Conservation (phyloP, 2,113 vertebrate species). For the Amphilophus citrinellus region DNA sequence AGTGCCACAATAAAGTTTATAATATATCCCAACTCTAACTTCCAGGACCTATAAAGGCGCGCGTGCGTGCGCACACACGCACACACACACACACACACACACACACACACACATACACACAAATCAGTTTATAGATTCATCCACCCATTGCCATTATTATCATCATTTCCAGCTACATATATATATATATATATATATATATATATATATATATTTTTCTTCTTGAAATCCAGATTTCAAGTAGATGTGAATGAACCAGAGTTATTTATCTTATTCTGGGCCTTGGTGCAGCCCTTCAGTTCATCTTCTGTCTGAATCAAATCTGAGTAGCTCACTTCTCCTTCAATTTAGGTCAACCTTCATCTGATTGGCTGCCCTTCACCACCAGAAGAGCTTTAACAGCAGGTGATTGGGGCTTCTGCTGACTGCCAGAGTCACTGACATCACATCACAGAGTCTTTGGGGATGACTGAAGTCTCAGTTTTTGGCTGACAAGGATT, state of each 20-base stretch:
- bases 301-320: too few relatives aligned
- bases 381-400: background rate
- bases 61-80: too few relatives aligned
- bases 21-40: too few relatives aligned
- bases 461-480: background rate
- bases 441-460: background rate
- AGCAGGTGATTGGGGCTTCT: background rate
- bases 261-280: background rate
- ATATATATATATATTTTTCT: background rate
- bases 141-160: background rate
- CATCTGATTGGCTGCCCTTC: constrained; percentile 1
- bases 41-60: too few relatives aligned
- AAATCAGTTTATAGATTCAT: background rate
- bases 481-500: background rate
- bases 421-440: background rate
- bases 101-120: too few relatives aligned
- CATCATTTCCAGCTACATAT: background rate
- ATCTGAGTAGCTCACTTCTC: too few relatives aligned
- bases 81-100: too few relatives aligned
- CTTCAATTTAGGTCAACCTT: background rate
- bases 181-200: too few relatives aligned
- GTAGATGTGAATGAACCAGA: background rate
- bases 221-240: background rate
- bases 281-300: background rate
- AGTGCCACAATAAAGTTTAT: background rate